phyloP scores from a whole-genome alignment of 2,888 invertebrate species.

The Miltochrista miniata region DNA sequence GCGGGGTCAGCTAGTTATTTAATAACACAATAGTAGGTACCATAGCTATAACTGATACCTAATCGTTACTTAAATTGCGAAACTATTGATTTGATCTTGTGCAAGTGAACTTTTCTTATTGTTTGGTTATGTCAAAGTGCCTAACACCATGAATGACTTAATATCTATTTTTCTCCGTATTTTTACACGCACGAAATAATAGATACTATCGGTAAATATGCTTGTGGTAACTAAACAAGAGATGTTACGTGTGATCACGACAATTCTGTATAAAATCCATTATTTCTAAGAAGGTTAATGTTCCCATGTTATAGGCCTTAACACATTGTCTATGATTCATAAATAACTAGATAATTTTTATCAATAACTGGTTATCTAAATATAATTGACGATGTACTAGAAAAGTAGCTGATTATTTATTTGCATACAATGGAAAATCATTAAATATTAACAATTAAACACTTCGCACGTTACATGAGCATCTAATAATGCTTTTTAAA shows the following conservation, averaged over 20 bases:
- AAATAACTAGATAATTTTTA: background rate
- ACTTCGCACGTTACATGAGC: no score
- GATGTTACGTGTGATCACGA: conserved; percentile 34
- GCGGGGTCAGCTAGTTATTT: no score
- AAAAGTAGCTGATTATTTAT: no score
- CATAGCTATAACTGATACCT: background rate
- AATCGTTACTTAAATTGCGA: conserved; percentile 11
- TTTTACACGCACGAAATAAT: conserved; percentile 14
- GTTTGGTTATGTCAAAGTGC: conserved; percentile 28
- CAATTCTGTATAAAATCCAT: conserved; percentile 21
- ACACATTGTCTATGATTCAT: background rate
- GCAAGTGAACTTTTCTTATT: conserved; percentile 37
- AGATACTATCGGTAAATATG: conserved; percentile 9
- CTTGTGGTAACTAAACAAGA: background rate
- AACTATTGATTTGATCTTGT: conserved; percentile 41
- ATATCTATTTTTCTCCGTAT: conserved; percentile 18
- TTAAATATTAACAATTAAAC: no score
- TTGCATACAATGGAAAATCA: no score
- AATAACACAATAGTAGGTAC: background rate
- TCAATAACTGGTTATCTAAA: no score
- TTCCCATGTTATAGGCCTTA: background rate
- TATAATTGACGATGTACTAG: no score
- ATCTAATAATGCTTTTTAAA: no score
- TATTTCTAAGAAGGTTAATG: conserved; percentile 28
- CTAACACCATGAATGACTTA: conserved; percentile 23